Percentiles rank a stretch among this genome's conserved stretches.
Evolutionary conservation across 2,113 vertebrate genomes (phyloP).

Genomic region (Amblyopsis rosae): DNA sequence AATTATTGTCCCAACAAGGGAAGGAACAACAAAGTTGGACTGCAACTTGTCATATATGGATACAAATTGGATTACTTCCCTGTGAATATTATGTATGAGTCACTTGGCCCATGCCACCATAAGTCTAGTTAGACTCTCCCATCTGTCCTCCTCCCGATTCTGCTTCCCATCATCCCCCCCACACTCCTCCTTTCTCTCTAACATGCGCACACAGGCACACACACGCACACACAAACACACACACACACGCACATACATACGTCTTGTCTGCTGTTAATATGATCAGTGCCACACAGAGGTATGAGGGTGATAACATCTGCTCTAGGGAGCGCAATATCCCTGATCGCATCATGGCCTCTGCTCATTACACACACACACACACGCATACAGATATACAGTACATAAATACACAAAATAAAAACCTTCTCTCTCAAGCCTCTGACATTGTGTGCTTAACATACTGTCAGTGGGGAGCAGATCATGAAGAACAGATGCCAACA

Average conservation of each 20-base stretch:
- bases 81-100: conserved; percentile 27
- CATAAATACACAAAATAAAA: conserved; percentile 12
- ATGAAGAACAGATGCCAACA: conserved; percentile 45
- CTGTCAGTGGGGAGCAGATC: conserved; percentile 55
- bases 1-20: no score
- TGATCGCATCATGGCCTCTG: conserved; percentile 59
- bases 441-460: conserved; percentile 55
- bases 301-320: conserved; percentile 67
- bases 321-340: conserved; percentile 63
- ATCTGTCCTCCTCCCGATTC: conserved; percentile 27
- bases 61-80: conserved; percentile 25
- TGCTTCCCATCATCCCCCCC: neutral
- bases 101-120: conserved; percentile 29
- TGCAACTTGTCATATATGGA: neutral
- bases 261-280: conserved; percentile 56
- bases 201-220: neutral
- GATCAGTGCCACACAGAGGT: conserved; percentile 48
- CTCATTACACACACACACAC: conserved; percentile 48
- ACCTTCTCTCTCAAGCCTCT: conserved; percentile 23
- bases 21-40: neutral
- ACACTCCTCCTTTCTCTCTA: conserved; percentile 3
- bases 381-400: neutral
- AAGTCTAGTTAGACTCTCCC: conserved; percentile 56
- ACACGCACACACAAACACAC: conserved; percentile 3
- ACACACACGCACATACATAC: conserved; percentile 33